These are phyloP conservation scores for Amphimallon solstitiale DNA, from an alignment of 2,888 invertebrate genomes.

Conservation along the genomic window DNA sequence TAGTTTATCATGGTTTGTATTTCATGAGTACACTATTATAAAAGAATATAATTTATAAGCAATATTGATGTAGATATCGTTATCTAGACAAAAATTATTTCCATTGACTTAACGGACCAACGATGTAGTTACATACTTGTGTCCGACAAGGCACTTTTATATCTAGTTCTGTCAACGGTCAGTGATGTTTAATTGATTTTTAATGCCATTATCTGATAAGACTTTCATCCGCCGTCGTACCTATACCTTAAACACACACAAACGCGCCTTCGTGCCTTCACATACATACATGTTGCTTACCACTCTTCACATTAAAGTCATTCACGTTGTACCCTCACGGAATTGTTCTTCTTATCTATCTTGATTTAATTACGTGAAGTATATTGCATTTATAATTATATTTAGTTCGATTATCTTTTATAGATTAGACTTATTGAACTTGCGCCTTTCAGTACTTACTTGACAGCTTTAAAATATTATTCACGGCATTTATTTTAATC, in stretches of 20 bases:
- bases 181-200: constrained; percentile 32
- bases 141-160: constrained; percentile 29
- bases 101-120: constrained; percentile 24
- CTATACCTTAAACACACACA: constrained; percentile 4
- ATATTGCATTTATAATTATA: constrained; percentile 36
- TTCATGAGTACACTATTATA: not conserved
- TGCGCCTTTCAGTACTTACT: not conserved
- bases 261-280: not conserved
- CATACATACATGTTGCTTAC: not conserved
- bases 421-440: constrained; percentile 26
- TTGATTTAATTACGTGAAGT: constrained; percentile 38
- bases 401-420: constrained; percentile 33
- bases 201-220: constrained; percentile 34
- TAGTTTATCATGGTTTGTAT: not conserved
- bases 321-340: no score
- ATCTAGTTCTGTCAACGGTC: constrained; percentile 31
- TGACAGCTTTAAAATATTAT: constrained; percentile 23
- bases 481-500: constrained; percentile 4
- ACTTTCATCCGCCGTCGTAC: constrained; percentile 4
- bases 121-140: not conserved
- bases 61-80: constrained; percentile 19
- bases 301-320: not conserved
- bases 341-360: constrained; percentile 30
- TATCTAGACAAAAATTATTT: constrained; percentile 23
- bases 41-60: constrained; percentile 12